Evolutionary conservation across 2,888 invertebrate genomes (phyloP).

Genomic region (Muschampia plurimacula): DNA sequence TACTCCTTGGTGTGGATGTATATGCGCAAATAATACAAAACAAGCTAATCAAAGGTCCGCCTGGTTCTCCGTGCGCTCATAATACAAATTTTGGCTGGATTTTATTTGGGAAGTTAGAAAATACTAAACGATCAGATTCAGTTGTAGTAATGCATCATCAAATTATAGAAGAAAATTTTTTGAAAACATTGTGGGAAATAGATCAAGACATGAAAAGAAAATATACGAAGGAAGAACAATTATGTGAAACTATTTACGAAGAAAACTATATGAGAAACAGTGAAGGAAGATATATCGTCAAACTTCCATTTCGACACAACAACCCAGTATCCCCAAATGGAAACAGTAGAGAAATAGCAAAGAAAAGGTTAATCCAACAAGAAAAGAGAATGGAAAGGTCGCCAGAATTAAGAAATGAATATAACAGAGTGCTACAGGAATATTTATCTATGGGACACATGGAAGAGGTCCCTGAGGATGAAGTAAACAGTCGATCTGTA

Average conservation of each 20-base stretch:
- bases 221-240: slow-evolving; percentile 43
- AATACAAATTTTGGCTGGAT: slow-evolving; percentile 46
- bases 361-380: slow-evolving; percentile 42
- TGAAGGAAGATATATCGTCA: slow-evolving; percentile 46
- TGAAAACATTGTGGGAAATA: slow-evolving; percentile 44
- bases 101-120: slow-evolving; percentile 43
- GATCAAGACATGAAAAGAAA: slow-evolving; percentile 41
- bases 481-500: slow-evolving; percentile 40
- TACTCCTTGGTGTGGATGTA: slow-evolving; percentile 43
- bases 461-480: slow-evolving; percentile 45
- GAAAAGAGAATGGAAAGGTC: slow-evolving; percentile 43
- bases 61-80: slow-evolving; percentile 46
- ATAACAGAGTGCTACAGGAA: slow-evolving; percentile 44
- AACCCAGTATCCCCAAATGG: slow-evolving; percentile 42
- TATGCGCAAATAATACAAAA: slow-evolving; percentile 43
- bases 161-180: slow-evolving; percentile 40
- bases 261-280: slow-evolving; percentile 41
- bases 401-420: slow-evolving; percentile 41
- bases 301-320: slow-evolving; percentile 42
- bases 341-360: slow-evolving; percentile 43
- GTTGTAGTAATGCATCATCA: slow-evolving; percentile 44
- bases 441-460: slow-evolving; percentile 46
- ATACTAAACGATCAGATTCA: slow-evolving; percentile 3
- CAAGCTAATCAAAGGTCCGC: slow-evolving; percentile 44
- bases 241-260: slow-evolving; percentile 46